Evolutionary conservation across 2,113 vertebrate genomes (phyloP).

Genomic region (Jaculus jaculus): DNA sequence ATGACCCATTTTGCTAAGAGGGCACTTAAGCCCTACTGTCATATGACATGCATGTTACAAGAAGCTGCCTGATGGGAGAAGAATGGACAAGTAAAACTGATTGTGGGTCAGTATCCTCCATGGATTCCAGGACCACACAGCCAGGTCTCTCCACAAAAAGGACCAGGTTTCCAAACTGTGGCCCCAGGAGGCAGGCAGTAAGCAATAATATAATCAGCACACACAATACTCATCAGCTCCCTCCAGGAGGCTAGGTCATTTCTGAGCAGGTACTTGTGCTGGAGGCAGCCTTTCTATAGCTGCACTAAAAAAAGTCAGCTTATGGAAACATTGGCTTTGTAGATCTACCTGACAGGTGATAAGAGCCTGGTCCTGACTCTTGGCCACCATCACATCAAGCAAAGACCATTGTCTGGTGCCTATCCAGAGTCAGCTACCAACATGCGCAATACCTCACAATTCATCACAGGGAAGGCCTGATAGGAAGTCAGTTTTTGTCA

Average conservation of each 20-base stretch:
- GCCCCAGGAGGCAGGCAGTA: no score
- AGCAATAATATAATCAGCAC: no score
- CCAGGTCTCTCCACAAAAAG: neutral
- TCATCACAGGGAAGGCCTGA: neutral
- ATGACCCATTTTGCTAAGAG: neutral
- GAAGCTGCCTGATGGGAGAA: neutral
- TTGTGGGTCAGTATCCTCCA: neutral
- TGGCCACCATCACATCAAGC: neutral
- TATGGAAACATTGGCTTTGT: neutral
- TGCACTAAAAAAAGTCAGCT: no score
- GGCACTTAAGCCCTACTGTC: rapidly evolving
- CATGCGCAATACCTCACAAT: neutral
- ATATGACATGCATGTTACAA: rapidly evolving
- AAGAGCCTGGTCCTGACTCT: neutral
- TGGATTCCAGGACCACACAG: neutral
- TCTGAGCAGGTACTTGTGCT: neutral
- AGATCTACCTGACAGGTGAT: neutral
- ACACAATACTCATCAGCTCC: rapidly evolving
- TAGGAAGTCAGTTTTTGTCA: neutral
- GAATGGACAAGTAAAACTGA: neutral
- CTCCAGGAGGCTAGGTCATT: neutral
- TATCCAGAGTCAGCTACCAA: neutral
- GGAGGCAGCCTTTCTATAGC: neutral
- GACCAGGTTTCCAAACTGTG: neutral
- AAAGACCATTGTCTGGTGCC: neutral